Conservation (phyloP, 2,888 invertebrate genomes). For the Thecocarcelia acutangulata region DNA sequence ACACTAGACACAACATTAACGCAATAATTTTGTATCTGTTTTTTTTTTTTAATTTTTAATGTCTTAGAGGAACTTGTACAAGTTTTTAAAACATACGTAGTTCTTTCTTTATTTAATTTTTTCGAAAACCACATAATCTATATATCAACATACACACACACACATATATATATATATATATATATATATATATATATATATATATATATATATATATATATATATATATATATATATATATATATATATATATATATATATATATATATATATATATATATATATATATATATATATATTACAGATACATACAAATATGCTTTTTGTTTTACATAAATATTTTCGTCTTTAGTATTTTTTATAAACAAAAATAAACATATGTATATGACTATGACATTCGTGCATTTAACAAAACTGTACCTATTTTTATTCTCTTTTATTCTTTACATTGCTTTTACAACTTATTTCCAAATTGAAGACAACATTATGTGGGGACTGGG, state of each 20-base stretch:
- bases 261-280: neutral
- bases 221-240: neutral
- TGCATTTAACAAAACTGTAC: conserved; percentile 55
- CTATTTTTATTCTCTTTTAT: conserved; percentile 81
- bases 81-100: conserved; percentile 1
- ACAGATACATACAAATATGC: conserved; percentile 3
- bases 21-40: no score
- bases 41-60: conserved; percentile 36
- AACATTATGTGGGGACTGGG: conserved; percentile 99
- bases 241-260: conserved; percentile 1
- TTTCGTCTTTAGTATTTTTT: conserved; percentile 44
- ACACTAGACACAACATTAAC: conserved; percentile 20
- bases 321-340: conserved; percentile 3
- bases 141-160: no score
- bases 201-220: conserved; percentile 5
- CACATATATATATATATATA: neutral
- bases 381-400: neutral
- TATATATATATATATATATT: neutral
- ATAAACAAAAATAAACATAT: conserved; percentile 10
- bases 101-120: conserved; percentile 3
- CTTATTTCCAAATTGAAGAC: conserved; percentile 84
- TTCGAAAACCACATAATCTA: conserved; percentile 2
- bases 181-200: neutral
- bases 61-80: conserved; percentile 43
- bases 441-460: conserved; percentile 33